phyloP scores from a whole-genome alignment of 1,140 invertebrate genomes.

The Periplaneta americana region DNA sequence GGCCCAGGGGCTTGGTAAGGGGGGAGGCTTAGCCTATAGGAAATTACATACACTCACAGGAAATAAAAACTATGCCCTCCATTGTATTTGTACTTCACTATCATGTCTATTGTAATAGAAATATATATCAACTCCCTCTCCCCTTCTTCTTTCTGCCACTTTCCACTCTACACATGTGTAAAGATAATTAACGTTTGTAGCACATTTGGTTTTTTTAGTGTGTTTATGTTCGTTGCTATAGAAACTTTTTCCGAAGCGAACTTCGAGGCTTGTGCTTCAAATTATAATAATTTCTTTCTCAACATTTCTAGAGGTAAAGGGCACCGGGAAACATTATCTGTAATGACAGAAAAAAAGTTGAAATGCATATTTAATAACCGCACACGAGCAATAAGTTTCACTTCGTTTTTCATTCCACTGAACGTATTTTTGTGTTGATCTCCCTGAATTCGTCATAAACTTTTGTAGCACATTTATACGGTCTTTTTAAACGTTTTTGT shows the following conservation, averaged over 20 bases:
- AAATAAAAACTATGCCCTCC: not conserved
- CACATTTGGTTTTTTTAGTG: not conserved
- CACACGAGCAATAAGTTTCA: too few species aligned
- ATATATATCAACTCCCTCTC: not conserved
- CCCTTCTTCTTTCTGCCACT: too few species aligned
- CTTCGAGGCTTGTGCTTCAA: not conserved
- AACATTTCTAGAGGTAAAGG: not conserved
- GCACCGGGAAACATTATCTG: not conserved
- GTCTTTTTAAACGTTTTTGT: too few species aligned
- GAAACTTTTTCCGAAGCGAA: not conserved
- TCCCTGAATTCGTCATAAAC: too few species aligned
- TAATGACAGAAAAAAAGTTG: not conserved
- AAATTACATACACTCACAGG: constrained; percentile 8
- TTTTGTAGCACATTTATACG: too few species aligned
- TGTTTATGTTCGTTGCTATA: not conserved
- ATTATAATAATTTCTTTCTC: not conserved
- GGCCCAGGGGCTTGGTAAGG: not conserved
- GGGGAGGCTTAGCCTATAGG: constrained; percentile 2
- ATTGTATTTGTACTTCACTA: not conserved
- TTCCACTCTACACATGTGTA: not conserved
- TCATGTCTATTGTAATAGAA: not conserved
- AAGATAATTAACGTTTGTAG: not conserved
- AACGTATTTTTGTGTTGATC: too few species aligned
- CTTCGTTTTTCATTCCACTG: too few species aligned
- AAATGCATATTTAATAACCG: too few species aligned